These are phyloP conservation scores for Gallinago jamesoni DNA, from an alignment of 2,113 vertebrate species.

Conservation along the genomic window DNA sequence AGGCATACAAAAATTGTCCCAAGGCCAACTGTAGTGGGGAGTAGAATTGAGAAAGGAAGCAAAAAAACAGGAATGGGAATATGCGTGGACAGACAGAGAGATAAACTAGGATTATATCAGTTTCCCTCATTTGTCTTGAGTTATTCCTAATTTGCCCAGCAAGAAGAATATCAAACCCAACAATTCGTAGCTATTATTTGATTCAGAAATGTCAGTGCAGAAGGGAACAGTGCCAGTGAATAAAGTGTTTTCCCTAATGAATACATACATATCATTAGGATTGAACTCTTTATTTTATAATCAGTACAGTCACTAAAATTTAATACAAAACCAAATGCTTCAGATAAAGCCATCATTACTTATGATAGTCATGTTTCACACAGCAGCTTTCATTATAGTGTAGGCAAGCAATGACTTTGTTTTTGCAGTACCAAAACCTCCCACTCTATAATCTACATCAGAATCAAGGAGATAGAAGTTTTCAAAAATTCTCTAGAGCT, in stretches of 20 bases:
- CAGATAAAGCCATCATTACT: slow-evolving; percentile 18
- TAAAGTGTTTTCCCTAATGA: slow-evolving; percentile 1
- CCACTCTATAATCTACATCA: slow-evolving; percentile 49
- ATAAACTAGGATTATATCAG: not conserved
- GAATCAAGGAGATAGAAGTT: slow-evolving; percentile 12
- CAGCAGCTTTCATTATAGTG: slow-evolving; percentile 13
- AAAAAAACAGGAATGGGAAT: not conserved
- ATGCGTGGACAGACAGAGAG: not conserved
- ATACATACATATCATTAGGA: not conserved
- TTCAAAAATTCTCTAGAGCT: slow-evolving; percentile 21
- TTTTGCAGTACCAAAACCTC: slow-evolving; percentile 42
- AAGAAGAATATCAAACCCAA: not conserved
- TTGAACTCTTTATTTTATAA: slow-evolving; percentile 38
- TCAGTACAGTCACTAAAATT: slow-evolving; percentile 24
- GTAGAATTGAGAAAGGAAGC: not conserved
- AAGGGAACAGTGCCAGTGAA: not conserved
- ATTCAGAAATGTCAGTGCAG: slow-evolving; percentile 5
- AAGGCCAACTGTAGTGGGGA: not conserved
- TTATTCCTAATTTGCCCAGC: not conserved
- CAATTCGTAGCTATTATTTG: not conserved
- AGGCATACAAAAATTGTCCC: not conserved
- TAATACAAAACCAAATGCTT: slow-evolving; percentile 25
- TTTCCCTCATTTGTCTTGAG: not conserved
- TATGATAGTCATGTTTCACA: slow-evolving; percentile 41
- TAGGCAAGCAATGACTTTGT: slow-evolving; percentile 45